phyloP scores from a whole-genome alignment of 64 coral and sea anemone genomes.

The Montipora foliosa region DNA sequence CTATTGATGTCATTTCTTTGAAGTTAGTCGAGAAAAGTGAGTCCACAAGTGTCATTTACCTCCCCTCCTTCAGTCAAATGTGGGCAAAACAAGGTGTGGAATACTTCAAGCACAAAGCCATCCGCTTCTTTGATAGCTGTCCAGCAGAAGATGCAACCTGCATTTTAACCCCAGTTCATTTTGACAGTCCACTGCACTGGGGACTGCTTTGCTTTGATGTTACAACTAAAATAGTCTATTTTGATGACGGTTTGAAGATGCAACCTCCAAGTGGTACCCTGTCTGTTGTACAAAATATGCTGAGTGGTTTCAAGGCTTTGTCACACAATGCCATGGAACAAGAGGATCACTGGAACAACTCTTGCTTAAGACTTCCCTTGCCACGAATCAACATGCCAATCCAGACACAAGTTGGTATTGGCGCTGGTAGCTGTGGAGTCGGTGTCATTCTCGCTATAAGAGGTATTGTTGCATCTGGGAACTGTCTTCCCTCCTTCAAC shows the following conservation, averaged over 20 bases:
- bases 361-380: neutral
- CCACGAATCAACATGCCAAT: conserved; percentile 15
- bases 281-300: neutral
- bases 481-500: neutral
- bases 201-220: conserved; percentile 33
- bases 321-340: neutral
- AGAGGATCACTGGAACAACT: neutral
- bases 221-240: neutral
- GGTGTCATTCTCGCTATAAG: conserved; percentile 14
- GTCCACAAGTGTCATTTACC: neutral
- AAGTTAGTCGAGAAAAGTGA: neutral
- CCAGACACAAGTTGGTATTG: neutral
- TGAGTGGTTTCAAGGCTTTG: neutral
- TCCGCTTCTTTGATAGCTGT: too few relatives aligned
- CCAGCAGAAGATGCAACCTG: neutral
- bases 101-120: neutral
- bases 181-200: neutral
- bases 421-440: conserved; percentile 12
- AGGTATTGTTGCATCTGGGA: neutral
- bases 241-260: conserved; percentile 33
- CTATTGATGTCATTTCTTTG: conserved; percentile 21
- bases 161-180: neutral
- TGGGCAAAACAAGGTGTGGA: conserved; percentile 38
- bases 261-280: neutral
- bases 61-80: neutral